Evolutionary conservation across 1,140 invertebrate species (phyloP).

Genomic region (Drosophila chauvacae): DNA sequence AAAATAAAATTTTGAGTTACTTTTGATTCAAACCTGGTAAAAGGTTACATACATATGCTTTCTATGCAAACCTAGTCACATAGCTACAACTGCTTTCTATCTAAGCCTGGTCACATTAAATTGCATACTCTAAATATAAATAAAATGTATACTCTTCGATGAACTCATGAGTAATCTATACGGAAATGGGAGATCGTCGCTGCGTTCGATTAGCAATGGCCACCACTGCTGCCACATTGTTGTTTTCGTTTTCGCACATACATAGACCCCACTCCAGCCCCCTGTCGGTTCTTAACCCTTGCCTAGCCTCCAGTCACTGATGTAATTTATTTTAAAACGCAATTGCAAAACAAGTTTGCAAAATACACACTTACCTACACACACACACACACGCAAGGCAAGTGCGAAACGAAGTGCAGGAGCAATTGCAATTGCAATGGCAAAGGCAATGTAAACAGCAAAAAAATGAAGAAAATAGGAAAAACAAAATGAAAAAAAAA

Average conservation of each 20-base stretch:
- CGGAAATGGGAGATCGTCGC: slow-evolving; percentile 54
- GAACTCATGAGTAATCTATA: slow-evolving; percentile 61
- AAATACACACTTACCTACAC: slow-evolving; percentile 22
- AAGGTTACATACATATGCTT: not conserved
- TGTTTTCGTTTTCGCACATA: slow-evolving; percentile 29
- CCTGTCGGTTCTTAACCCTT: not conserved
- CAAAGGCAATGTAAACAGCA: slow-evolving; percentile 35
- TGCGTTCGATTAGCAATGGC: slow-evolving; percentile 61
- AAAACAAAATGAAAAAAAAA: slow-evolving; percentile 1
- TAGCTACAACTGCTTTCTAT: not conserved
- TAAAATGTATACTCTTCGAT: slow-evolving; percentile 3
- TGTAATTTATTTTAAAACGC: slow-evolving; percentile 78
- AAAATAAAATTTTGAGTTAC: too few relatives aligned
- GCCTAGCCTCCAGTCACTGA: slow-evolving; percentile 26
- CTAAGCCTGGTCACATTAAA: not conserved
- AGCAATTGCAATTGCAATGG: slow-evolving; percentile 37
- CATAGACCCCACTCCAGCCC: not conserved
- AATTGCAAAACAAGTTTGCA: slow-evolving; percentile 71
- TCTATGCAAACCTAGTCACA: not conserved
- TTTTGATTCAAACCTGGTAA: not conserved
- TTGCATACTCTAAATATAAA: not conserved
- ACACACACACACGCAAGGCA: not conserved
- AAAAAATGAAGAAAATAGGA: slow-evolving; percentile 28
- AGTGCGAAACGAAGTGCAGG: slow-evolving; percentile 49
- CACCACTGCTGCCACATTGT: slow-evolving; percentile 35